Evolutionary conservation across 1,140 invertebrate species (phyloP).

Genomic region (Diploscapter pachys): DNA sequence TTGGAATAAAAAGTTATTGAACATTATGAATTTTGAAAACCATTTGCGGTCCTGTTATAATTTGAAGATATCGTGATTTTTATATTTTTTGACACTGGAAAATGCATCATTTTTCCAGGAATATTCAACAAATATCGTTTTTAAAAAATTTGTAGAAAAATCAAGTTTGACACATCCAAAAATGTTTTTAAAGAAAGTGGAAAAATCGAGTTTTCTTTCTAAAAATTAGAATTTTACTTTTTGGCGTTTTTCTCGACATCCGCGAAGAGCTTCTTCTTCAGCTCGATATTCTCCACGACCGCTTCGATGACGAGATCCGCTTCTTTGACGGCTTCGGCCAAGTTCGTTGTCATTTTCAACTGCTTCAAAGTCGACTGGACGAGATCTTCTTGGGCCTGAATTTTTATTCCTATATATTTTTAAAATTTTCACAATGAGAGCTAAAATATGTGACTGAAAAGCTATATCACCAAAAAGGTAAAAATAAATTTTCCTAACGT

Average conservation of each 20-base stretch:
- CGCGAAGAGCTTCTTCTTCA: slow-evolving; percentile 55
- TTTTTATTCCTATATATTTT: not conserved
- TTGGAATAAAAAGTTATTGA: too few species aligned
- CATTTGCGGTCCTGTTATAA: not conserved
- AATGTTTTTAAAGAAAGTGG: not conserved
- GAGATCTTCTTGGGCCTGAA: slow-evolving; percentile 19
- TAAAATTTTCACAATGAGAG: not conserved
- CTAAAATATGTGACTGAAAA: slow-evolving; percentile 7
- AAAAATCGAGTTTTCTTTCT: not conserved
- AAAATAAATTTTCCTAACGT: too few species aligned
- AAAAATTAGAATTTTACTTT: slow-evolving; percentile 28
- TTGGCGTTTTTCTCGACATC: slow-evolving; percentile 45
- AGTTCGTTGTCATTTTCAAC: slow-evolving; percentile 76
- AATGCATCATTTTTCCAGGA: not conserved
- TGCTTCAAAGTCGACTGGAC: slow-evolving; percentile 65
- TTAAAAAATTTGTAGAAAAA: not conserved
- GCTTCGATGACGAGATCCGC: slow-evolving; percentile 60
- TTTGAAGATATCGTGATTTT: not conserved
- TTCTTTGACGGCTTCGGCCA: slow-evolving; percentile 54
- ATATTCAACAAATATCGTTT: not conserved
- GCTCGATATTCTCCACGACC: slow-evolving; percentile 58
- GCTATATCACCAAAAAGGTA: not conserved
- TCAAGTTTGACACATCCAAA: not conserved
- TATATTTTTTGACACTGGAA: not conserved
- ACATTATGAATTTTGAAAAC: slow-evolving; percentile 10